phyloP scores from a whole-genome alignment of 2,797 vertebrate genomes.

The Tenualosa thibaudeaui region DNA sequence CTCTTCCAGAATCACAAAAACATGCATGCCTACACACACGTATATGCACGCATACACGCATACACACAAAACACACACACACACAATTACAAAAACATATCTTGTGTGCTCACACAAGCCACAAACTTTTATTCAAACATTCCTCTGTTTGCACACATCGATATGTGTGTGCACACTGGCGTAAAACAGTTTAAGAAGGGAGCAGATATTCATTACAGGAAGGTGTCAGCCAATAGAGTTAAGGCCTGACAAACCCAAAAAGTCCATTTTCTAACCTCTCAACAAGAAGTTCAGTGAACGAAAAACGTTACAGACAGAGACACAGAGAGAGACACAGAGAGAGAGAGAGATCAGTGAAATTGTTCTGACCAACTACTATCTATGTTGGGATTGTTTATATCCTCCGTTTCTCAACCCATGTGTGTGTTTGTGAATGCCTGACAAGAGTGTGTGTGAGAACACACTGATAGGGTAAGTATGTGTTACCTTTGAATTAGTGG shows the following conservation, averaged over 20 bases:
- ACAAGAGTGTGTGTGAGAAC: neutral
- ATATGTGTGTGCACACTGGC: neutral
- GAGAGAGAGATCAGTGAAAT: neutral
- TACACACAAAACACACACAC: neutral
- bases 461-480: neutral
- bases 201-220: neutral
- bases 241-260: neutral
- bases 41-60: neutral
- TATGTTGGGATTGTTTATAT: too few relatives aligned
- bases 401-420: too few relatives aligned
- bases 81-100: neutral
- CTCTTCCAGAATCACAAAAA: constrained; percentile 47
- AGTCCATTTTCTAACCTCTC: neutral
- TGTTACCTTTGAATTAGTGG: neutral
- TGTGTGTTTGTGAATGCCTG: too few relatives aligned
- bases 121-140: neutral
- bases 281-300: neutral
- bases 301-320: neutral
- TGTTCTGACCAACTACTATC: too few relatives aligned
- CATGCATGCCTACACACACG: neutral
- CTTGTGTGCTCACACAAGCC: neutral
- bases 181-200: too few relatives aligned
- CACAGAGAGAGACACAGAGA: neutral
- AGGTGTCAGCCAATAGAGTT: neutral
- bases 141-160: neutral